Base-by-base conservation (phyloP, 1,140 invertebrate species). In the Drosophila pseudoobscura region DNA sequence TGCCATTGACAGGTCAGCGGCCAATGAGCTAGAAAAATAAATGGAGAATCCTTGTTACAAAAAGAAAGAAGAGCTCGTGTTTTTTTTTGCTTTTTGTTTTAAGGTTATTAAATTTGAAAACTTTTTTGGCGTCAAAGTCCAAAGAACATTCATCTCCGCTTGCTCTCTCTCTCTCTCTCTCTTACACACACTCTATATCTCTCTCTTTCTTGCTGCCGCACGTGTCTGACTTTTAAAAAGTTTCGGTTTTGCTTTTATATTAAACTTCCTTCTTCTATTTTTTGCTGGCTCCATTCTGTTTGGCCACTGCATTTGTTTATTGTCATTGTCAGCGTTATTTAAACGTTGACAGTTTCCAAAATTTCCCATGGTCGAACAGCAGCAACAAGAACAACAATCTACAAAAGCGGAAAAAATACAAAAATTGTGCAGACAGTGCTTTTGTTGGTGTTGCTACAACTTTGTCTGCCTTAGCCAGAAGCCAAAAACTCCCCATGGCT, bases 311-410 rank as follows among this genome's bases (percentile, higher is more conserved):
- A 85, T 85, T 85, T 85, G 82, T 85, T 85, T 85, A 85, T 85
- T 88, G 82, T 85, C 82, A 88, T 87, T 82, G 78, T 87, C 82
- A 82, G 78, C 82, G 78, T 87, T 85, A 85, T 85, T 85, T 85
- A 85, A 85, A 78, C 83, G 78, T 82, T 85, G 83, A 87, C 82
- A 85, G 83, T 85, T 87, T 59, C 29, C 58, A 63, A 70, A 70
- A 74, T 72, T 66, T 51, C 46, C 53, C 31, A 15, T 44, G 64
- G 44, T 35, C 58, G n/a, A 65, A 56, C 57, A 58, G 24, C 13
- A 45, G 20, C 5, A 46, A 45, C 15, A 41, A 15, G 22, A 45
- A 44, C 11, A 41, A 9, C 43, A 8, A 20, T 5, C 24, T 35
- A 52, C 45, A 58, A 58, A 55, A 41, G n/a, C 9, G 11, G 2